Evolutionary conservation across 2,888 invertebrate genomes (phyloP).

Genomic region (Xestia ashworthii): DNA sequence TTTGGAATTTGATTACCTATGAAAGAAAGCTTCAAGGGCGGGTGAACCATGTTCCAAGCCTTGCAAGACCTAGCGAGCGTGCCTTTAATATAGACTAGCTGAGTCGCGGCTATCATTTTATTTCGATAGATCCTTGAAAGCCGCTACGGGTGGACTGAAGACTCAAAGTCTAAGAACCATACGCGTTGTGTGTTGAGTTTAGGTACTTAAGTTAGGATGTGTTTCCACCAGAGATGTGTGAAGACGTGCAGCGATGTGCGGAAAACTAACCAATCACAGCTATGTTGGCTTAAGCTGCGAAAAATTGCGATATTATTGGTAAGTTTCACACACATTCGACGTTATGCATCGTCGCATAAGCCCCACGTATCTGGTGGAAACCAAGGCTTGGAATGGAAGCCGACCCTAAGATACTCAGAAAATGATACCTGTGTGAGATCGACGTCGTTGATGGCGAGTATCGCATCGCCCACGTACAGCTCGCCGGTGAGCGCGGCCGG

Average conservation of each 20-base stretch:
- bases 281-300: not conserved
- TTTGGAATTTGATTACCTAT: not conserved
- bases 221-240: not conserved
- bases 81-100: not conserved
- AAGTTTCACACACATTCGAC: not conserved
- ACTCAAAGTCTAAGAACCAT: not conserved
- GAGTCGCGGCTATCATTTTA: not conserved
- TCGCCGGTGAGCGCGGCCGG: constrained; percentile 94
- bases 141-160: not conserved
- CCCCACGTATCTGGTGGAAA: not conserved
- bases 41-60: not conserved
- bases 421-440: constrained; percentile 92
- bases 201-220: not conserved
- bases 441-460: constrained; percentile 94
- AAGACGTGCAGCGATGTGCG: not conserved
- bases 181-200: no score
- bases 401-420: not conserved
- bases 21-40: not conserved
- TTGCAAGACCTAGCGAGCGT: not conserved
- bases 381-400: not conserved
- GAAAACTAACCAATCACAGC: not conserved
- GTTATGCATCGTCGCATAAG: not conserved
- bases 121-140: not conserved
- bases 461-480: constrained; percentile 96
- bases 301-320: not conserved